These are phyloP conservation scores for Propsilocerus akamusi DNA, from an alignment of 1,140 invertebrate species.

Conservation along the genomic window DNA sequence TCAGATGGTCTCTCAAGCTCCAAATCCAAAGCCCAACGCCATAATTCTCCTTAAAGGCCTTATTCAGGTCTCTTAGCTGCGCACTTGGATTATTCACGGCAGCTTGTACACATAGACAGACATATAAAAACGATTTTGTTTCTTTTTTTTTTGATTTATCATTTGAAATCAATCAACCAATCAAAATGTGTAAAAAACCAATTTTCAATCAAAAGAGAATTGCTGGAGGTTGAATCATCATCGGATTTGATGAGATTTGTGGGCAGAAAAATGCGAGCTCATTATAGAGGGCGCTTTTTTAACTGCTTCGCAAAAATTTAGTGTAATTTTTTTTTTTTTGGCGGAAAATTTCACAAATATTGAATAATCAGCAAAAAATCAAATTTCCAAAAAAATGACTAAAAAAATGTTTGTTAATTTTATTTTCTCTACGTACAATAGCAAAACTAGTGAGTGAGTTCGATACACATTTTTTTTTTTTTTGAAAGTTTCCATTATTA, in stretches of 20 bases:
- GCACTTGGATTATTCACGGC: background rate
- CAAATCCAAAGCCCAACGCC: no score
- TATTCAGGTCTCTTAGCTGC: background rate
- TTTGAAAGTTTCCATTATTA: constrained; percentile 3
- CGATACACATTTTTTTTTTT: background rate
- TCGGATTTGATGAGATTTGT: no score
- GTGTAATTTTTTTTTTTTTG: no score
- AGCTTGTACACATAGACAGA: background rate
- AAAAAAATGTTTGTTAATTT: no score
- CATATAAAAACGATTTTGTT: background rate
- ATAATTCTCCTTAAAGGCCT: constrained; percentile 3
- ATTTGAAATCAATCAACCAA: constrained; percentile 3
- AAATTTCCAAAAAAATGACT: background rate
- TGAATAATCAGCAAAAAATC: background rate
- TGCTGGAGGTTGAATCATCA: no score
- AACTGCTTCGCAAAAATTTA: no score
- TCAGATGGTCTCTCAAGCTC: no score
- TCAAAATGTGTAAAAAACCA: background rate
- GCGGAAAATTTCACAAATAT: no score
- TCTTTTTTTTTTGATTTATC: background rate
- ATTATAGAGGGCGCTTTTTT: no score
- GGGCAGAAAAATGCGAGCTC: no score
- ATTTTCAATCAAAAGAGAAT: background rate
- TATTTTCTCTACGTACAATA: no score
- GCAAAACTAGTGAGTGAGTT: background rate